Base-by-base conservation (phyloP, 2,113 vertebrate genomes). In the Aphyosemion australe region DNA sequence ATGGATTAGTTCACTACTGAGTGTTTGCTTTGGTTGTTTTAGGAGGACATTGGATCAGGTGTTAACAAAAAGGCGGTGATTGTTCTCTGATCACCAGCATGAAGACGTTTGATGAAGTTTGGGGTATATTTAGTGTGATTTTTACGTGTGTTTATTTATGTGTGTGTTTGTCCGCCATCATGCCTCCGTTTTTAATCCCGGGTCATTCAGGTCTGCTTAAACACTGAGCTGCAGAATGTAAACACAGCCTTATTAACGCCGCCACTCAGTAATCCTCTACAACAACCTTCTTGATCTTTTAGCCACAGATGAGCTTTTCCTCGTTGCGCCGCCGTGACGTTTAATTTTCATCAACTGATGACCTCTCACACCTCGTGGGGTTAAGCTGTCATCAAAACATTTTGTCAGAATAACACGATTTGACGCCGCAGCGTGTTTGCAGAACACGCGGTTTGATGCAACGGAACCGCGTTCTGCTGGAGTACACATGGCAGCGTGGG, bases 211-310 rank as follows among this genome's bases (percentile, higher is more conserved):
- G 82, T 80, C 87, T 79, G 51, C 61, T 79, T 84, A 84, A 88
- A 85, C 77, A 82, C 53, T 61, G 60, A 85, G 74, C 63, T 65
- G 18, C 80, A 83, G 70, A 89, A 82, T 78, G 78, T 89, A 90
- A 90, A 91, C 79, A 90, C 68, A 80, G 73, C 63, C 89, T 84
- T 86, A 90, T 89, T 88, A 91, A 89, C 78, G 66, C 65, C 43
- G 67, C 67, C 72, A 69, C 72, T 89, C 70, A 45, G 54, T 76
- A 77, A 84, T 84, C 79, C 83, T 79, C 59, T 84, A 66, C 62
- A 31, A 56, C 57, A 77, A 80, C 78, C 60, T 72, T 83, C 63
- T 70, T 54, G 74, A 63, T 59, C 64, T 52, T 55, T 72, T 60
- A 76, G 47, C 74, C 63, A 63, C 31, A 51, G 19, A 72, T 59